These are phyloP conservation scores for Condylostylus longicornis DNA, from an alignment of 1,140 invertebrate species.

Conservation along the genomic window DNA sequence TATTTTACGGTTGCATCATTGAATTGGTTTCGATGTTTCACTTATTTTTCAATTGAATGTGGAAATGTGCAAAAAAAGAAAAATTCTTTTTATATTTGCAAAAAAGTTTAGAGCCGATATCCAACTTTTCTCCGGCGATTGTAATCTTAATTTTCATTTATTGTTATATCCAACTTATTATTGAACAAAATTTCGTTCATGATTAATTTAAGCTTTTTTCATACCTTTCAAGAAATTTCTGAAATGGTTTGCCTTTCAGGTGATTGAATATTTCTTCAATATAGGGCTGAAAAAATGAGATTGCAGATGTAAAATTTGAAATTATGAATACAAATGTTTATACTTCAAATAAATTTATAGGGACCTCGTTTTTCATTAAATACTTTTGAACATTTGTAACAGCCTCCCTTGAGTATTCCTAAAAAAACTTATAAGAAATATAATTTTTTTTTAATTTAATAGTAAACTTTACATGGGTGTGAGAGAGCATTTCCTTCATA, in stretches of 20 bases:
- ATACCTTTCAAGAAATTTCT: slow-evolving; percentile 94
- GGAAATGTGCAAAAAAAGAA: no score
- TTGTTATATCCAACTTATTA: slow-evolving; percentile 1
- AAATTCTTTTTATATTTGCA: no score
- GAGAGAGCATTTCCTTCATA: slow-evolving; percentile 98
- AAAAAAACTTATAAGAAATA: slow-evolving; percentile 33
- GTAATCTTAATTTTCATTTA: slow-evolving; percentile 8
- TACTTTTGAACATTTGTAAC: slow-evolving; percentile 95
- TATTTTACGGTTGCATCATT: no score
- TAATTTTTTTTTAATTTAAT: slow-evolving; percentile 1
- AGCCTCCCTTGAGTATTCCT: slow-evolving; percentile 95
- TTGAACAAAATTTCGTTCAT: slow-evolving; percentile 5
- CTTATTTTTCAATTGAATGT: no score
- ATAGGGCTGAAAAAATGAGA: slow-evolving; percentile 71
- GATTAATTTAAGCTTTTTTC: slow-evolving; percentile 2
- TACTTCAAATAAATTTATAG: slow-evolving; percentile 94
- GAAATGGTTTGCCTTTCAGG: slow-evolving; percentile 90
- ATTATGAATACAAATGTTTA: no score
- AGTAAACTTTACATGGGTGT: slow-evolving; percentile 79
- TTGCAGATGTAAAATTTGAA: no score
- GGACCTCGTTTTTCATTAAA: slow-evolving; percentile 92
- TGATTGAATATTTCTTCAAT: slow-evolving; percentile 98
- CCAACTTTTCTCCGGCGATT: no score
- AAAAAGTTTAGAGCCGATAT: no score
- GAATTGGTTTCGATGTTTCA: no score